Conservation (phyloP, 2,888 invertebrate genomes). For the Taphrorychus bicolor region DNA sequence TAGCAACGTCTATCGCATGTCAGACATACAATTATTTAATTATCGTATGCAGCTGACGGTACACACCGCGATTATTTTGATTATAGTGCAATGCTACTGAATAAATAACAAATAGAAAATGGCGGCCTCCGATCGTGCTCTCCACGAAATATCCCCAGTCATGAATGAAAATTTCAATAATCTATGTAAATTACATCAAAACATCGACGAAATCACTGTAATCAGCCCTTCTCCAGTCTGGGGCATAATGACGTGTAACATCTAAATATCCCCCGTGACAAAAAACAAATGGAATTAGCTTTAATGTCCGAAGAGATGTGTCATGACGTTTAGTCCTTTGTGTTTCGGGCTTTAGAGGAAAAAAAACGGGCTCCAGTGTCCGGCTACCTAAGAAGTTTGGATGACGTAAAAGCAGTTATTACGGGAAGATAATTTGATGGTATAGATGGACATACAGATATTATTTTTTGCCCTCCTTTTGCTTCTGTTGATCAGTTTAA, state of each 20-base stretch:
- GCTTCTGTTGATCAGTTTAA: background rate
- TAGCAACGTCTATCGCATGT: background rate
- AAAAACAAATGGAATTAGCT: slow-evolving; percentile 21
- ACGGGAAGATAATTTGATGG: slow-evolving; percentile 47
- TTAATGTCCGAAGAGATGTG: slow-evolving; percentile 26
- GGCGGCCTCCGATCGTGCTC: slow-evolving; percentile 1
- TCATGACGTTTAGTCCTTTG: slow-evolving; percentile 28
- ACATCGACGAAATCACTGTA: slow-evolving; percentile 11
- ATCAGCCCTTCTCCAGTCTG: slow-evolving; percentile 18
- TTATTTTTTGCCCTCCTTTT: too few species aligned
- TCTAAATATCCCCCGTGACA: slow-evolving; percentile 16
- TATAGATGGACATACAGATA: slow-evolving; percentile 59
- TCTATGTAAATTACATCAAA: slow-evolving; percentile 25
- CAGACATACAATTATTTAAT: slow-evolving; percentile 13
- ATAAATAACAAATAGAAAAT: background rate
- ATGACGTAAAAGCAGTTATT: slow-evolving; percentile 47
- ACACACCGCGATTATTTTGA: background rate
- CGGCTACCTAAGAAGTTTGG: slow-evolving; percentile 30
- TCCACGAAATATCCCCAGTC: background rate
- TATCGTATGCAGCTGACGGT: slow-evolving; percentile 11
- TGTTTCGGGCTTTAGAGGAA: slow-evolving; percentile 6
- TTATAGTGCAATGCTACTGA: slow-evolving; percentile 5
- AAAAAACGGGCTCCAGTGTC: slow-evolving; percentile 8
- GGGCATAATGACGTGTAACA: slow-evolving; percentile 1
- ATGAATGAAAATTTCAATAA: slow-evolving; percentile 8